These are phyloP conservation scores for Eulemur coronatus DNA, from an alignment of 2,797 vertebrate genomes.

Conservation along the genomic window DNA sequence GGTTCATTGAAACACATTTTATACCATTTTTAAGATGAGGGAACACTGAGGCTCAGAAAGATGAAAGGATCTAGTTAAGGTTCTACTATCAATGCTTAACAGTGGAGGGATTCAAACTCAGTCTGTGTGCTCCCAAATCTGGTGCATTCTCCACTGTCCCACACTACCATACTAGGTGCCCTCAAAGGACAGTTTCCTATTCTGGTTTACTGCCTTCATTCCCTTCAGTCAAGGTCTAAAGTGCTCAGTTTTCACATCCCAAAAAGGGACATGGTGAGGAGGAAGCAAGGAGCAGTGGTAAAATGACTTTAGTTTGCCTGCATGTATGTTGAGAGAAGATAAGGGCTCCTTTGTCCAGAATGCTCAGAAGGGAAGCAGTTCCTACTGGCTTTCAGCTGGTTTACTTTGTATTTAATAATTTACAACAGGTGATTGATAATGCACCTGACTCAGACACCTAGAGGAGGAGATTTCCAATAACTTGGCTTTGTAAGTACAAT, in stretches of 20 bases:
- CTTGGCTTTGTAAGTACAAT: constrained; percentile 52
- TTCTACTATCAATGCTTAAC: not conserved
- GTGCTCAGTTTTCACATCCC: not conserved
- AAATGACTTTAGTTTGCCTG: not conserved
- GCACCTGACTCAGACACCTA: constrained; percentile 16
- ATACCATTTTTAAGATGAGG: not conserved
- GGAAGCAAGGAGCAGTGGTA: not conserved
- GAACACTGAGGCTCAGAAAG: not conserved
- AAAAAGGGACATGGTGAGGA: not conserved
- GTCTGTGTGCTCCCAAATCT: not conserved
- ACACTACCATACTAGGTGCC: not conserved
- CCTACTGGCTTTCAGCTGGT: not conserved
- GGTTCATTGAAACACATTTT: not conserved
- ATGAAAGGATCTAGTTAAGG: not conserved
- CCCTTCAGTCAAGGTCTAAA: not conserved
- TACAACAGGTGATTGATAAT: constrained; percentile 25
- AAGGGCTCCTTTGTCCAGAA: not conserved
- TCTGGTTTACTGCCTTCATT: not conserved
- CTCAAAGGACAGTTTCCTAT: not conserved
- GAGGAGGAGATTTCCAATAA: constrained; percentile 33
- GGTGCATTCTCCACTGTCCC: not conserved
- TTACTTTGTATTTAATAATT: constrained; percentile 62
- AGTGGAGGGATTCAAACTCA: not conserved
- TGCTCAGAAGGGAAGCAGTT: not conserved
- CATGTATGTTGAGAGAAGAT: not conserved